Evolutionary conservation across 2,888 invertebrate species (phyloP).

Genomic region (Lepidocyrtinus sp.): DNA sequence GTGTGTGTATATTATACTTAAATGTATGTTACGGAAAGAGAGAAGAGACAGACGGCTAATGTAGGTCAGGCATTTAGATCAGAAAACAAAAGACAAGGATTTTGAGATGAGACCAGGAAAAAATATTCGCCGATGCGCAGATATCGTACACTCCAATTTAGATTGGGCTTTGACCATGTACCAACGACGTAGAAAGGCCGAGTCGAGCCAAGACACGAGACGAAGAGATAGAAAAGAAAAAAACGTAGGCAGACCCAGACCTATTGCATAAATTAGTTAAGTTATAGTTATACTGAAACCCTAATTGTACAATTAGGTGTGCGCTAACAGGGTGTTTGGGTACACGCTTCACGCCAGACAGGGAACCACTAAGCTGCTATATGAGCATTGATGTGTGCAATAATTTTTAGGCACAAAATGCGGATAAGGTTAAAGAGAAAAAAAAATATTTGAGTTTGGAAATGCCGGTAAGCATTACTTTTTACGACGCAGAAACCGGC

Average conservation of each 20-base stretch:
- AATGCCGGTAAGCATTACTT: not conserved
- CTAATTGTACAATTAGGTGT: not conserved
- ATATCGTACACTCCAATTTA: not conserved
- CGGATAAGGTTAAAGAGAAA: not conserved
- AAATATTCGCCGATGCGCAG: not conserved
- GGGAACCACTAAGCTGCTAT: not conserved
- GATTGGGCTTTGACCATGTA: not conserved
- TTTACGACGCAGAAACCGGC: constrained; percentile 4
- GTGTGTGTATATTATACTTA: constrained; percentile 17
- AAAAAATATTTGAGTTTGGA: not conserved
- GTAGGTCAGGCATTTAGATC: constrained; percentile 61
- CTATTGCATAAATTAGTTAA: constrained; percentile 1
- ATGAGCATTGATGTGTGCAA: not conserved
- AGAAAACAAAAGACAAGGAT: constrained; percentile 44
- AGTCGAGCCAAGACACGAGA: constrained; percentile 10
- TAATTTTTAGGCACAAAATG: not conserved
- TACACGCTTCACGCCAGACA: not conserved
- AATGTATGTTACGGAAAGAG: constrained; percentile 56
- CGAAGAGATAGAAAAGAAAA: too few relatives aligned
- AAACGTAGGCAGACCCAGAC: not conserved
- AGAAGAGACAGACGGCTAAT: constrained; percentile 56
- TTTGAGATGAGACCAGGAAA: constrained; percentile 8
- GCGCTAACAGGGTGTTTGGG: not conserved
- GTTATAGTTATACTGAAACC: not conserved
- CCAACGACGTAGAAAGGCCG: not conserved